Evolutionary conservation across 2,797 vertebrate genomes (phyloP).

Genomic region (Mycteria americana): DNA sequence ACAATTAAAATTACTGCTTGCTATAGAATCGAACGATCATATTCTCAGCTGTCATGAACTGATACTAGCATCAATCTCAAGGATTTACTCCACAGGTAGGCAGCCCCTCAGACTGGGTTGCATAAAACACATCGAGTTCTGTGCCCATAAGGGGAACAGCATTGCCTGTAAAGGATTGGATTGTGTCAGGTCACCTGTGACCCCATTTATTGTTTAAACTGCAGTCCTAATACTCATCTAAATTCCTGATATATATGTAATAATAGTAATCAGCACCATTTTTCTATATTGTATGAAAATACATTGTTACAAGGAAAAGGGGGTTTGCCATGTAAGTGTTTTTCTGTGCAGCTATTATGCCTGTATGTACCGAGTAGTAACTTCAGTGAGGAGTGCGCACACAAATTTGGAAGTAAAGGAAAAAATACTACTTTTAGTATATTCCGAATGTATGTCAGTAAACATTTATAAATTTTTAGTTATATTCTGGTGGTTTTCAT

Average conservation of each 20-base stretch:
- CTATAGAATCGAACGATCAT: background rate
- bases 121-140: background rate
- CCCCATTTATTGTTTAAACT: background rate
- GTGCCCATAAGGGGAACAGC: background rate
- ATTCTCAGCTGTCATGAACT: background rate
- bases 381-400: background rate
- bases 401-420: background rate
- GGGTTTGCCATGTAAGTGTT: background rate
- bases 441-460: background rate
- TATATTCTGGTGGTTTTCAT: background rate
- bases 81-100: background rate
- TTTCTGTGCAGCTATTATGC: background rate
- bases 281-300: background rate
- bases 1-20: background rate
- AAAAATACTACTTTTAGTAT: background rate
- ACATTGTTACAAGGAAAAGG: background rate
- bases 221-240: background rate
- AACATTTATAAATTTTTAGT: background rate
- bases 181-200: background rate
- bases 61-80: background rate
- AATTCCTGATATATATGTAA: background rate
- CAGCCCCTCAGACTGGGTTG: rapidly evolving
- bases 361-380: background rate
- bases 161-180: background rate
- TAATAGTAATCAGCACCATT: background rate